Evolutionary conservation across 2,113 vertebrate genomes (phyloP).

Genomic region (Halcyon malimbica): DNA sequence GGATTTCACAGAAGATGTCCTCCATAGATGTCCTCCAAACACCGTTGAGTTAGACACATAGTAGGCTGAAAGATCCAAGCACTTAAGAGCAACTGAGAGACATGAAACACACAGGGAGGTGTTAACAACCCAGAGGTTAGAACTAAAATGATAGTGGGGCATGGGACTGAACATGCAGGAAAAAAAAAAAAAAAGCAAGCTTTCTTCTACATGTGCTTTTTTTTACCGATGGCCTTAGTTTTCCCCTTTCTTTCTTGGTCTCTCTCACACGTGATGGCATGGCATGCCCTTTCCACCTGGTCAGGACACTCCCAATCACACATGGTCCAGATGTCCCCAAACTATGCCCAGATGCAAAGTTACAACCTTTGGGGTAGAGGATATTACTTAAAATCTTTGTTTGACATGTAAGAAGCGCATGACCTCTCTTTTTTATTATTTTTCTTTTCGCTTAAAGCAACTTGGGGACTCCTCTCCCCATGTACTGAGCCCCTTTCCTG

Average conservation of each 20-base stretch:
- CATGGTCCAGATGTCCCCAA: background rate
- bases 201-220: background rate
- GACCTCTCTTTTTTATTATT: background rate
- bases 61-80: background rate
- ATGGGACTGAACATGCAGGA: background rate
- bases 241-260: background rate
- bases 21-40: background rate
- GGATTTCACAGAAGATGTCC: background rate
- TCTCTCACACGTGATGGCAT: background rate
- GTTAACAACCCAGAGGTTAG: background rate
- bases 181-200: background rate
- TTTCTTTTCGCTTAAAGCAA: background rate
- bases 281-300: background rate
- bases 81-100: background rate
- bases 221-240: background rate
- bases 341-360: background rate
- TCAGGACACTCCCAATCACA: accelerated
- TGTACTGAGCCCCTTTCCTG: background rate
- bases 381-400: background rate
- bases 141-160: background rate
- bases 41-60: background rate
- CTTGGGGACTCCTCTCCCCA: accelerated
- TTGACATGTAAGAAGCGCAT: background rate
- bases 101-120: background rate
- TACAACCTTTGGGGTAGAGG: background rate